Percentiles rank a stretch among this genome's conserved stretches.
Conservation (phyloP, 2,113 vertebrate species). For the Tragelaphus imberbis region DNA sequence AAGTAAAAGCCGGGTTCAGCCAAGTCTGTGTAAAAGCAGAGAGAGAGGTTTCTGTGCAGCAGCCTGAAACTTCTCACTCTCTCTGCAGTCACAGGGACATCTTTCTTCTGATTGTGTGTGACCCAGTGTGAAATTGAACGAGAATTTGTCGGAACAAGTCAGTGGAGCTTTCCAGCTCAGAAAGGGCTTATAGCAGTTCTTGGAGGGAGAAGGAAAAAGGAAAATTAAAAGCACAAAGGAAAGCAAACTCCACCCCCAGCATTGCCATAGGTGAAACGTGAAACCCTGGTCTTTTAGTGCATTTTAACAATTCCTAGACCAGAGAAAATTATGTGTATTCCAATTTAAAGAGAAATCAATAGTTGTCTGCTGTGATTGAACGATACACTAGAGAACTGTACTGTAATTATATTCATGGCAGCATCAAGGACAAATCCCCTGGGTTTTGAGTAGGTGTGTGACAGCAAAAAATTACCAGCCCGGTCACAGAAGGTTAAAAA, state of each 20-base stretch:
- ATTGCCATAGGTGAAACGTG: not conserved
- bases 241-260: not conserved
- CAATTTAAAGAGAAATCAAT: constrained; percentile 72
- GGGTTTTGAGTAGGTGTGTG: constrained; percentile 79
- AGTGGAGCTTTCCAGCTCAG: not conserved
- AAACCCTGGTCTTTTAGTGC: not conserved
- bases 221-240: not conserved
- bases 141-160: constrained; percentile 37
- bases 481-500: constrained; percentile 65
- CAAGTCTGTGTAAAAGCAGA: not conserved
- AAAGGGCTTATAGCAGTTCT: constrained; percentile 11
- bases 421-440: constrained; percentile 50
- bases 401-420: constrained; percentile 75
- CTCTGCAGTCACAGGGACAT: not conserved
- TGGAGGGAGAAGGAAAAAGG: not conserved
- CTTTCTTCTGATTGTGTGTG: not conserved
- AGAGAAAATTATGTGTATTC: constrained; percentile 52
- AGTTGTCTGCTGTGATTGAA: constrained; percentile 71
- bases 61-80: not conserved
- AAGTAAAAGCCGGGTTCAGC: not conserved
- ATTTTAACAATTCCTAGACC: constrained; percentile 47
- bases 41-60: not conserved
- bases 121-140: constrained; percentile 28
- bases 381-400: constrained; percentile 1
- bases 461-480: constrained; percentile 77